Evolutionary conservation across 1,140 invertebrate genomes (phyloP), one percentile per base, ranked within the genome.

Genomic region (Eriosoma lanigerum): DNA sequence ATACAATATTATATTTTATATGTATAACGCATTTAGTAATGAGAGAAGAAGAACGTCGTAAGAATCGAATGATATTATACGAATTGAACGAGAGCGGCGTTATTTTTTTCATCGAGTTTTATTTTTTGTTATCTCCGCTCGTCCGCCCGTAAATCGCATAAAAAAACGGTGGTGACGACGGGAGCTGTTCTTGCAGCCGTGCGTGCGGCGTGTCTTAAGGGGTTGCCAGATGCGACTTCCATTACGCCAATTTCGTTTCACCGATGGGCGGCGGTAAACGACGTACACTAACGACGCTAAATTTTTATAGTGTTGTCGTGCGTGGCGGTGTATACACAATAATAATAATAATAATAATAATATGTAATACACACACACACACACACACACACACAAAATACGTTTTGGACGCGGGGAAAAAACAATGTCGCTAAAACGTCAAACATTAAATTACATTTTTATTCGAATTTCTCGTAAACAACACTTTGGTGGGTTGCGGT

Each of bases 391-490:
- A 38, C 32, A 38, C 10, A 78, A 48, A 26, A 56, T 78, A 38
- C 44, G 32, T 52, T 26, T 3, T 3, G 15, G 46, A 9, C 26
- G 19, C 8, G 50, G 52, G 64, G 12, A 8, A 32, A 3, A 76
- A 76, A 76, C 56, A 62, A 62, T 62, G 75, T 62, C 75, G 75
- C 75, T 78, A 78, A 78, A 78, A 78, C 75, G 56, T 78, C 75
- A 78, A 78, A 78, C 75, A n/a, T 78, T 78, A 78, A 78, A 78
- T 78, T 78, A 78, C 75, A 62, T 78, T 78, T 78, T 78, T 78
- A 78, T 78, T 78, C 54, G 75, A 78, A 78, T 78, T 78, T 78
- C 75, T 46, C 38, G 54, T 56, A 62, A 78, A 78, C 56, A 48
- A 48, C 75, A 78, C 75, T 78, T 56, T 78, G 75, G 75, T 78